Conservation (phyloP, 2,113 vertebrate species). For the Artemisiospiza belli region DNA sequence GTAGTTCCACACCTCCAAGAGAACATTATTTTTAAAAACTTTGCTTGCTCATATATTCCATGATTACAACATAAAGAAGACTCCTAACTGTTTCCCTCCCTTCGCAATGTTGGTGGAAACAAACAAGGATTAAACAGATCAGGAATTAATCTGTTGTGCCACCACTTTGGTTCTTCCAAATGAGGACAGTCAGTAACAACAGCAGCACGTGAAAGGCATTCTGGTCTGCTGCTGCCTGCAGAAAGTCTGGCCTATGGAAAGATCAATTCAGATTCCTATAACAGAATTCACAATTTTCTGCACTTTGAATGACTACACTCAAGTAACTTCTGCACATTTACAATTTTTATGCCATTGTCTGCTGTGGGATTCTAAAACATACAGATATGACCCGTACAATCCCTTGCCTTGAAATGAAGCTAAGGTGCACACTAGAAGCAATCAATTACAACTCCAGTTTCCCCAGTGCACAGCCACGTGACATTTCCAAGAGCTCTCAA, state of each 20-base stretch:
- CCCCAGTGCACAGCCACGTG: not conserved
- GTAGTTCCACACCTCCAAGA: not conserved
- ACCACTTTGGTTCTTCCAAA: not conserved
- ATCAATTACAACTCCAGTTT: not conserved
- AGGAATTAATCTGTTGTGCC: not conserved
- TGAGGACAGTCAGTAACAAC: not conserved
- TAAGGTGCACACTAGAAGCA: not conserved
- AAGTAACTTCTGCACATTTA: not conserved
- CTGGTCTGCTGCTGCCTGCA: not conserved
- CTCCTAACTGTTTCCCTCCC: not conserved
- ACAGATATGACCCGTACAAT: not conserved
- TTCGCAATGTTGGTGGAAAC: accelerated
- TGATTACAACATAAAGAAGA: not conserved
- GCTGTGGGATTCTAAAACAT: not conserved
- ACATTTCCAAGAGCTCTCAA: not conserved
- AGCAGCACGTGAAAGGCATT: not conserved
- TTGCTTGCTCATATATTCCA: not conserved
- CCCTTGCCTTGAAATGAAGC: not conserved
- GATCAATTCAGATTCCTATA: not conserved
- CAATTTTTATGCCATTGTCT: not conserved
- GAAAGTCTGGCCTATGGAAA: not conserved
- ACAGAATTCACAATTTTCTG: not conserved
- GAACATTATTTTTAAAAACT: not conserved
- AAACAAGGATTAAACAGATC: slow-evolving; percentile 5
- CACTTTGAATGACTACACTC: not conserved